These are phyloP conservation scores for Drosophila prosaltans DNA, from an alignment of 1,140 invertebrate genomes.

Conservation along the genomic window DNA sequence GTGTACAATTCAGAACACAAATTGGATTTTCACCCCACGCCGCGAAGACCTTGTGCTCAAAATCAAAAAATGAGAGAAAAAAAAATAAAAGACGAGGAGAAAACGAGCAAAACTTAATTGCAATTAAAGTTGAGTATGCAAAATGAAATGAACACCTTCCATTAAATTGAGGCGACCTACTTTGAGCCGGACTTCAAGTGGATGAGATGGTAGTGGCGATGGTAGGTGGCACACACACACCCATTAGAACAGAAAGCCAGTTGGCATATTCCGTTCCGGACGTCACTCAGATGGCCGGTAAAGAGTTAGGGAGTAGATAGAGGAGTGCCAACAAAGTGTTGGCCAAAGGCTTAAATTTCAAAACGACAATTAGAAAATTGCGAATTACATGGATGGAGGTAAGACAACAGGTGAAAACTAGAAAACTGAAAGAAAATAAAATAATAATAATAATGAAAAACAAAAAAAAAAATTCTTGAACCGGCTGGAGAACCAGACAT, in stretches of 20 bases:
- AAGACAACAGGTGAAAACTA: constrained; percentile 19
- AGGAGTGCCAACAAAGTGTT: constrained; percentile 50
- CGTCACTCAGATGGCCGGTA: constrained; percentile 40
- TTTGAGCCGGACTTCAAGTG: constrained; percentile 38
- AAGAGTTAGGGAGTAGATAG: not conserved
- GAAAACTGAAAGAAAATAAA: constrained; percentile 34
- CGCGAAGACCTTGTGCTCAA: constrained; percentile 68
- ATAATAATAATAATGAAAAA: constrained; percentile 17
- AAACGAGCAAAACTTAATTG: constrained; percentile 65
- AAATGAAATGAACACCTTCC: constrained; percentile 63
- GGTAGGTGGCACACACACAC: constrained; percentile 9
- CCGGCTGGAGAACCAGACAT: constrained; percentile 47
- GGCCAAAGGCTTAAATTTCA: constrained; percentile 76
- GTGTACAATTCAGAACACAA: constrained; percentile 39
- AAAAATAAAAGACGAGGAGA: constrained; percentile 4
- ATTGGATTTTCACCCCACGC: constrained; percentile 62
- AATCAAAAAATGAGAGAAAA: constrained; percentile 25
- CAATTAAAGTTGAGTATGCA: constrained; percentile 69
- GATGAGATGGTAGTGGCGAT: not conserved
- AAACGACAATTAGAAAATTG: constrained; percentile 81
- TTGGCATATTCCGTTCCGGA: constrained; percentile 49
- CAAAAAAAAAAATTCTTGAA: constrained; percentile 35
- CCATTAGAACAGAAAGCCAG: constrained; percentile 12
- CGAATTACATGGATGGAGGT: constrained; percentile 61
- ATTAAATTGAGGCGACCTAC: constrained; percentile 70